Percentiles rank a stretch among this genome's conserved stretches.
Evolutionary conservation across 1,140 invertebrate genomes (phyloP).

Genomic region (Drosophila navojoa): DNA sequence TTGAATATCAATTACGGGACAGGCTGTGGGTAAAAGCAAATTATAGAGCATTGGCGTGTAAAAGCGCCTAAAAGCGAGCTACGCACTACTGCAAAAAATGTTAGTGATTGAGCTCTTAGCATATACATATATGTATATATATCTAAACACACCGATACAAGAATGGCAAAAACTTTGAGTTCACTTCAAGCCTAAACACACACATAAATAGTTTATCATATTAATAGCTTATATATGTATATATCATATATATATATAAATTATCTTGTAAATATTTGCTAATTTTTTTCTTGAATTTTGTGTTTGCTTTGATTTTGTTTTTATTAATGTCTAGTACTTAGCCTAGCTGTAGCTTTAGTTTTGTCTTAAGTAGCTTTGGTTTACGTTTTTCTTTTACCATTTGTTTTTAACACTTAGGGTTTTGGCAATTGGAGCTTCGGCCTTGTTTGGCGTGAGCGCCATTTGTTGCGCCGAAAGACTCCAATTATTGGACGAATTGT

Average conservation of each 20-base stretch:
- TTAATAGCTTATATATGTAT: conserved; percentile 29
- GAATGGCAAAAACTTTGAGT: conserved; percentile 53
- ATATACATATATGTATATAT: conserved; percentile 42
- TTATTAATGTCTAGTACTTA: conserved; percentile 57
- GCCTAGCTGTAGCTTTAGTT: conserved; percentile 46
- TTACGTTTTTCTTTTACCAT: conserved; percentile 43
- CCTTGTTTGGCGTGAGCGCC: conserved; percentile 54
- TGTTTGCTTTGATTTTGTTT: conserved; percentile 26
- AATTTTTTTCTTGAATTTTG: conserved; percentile 12
- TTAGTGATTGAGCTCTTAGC: conserved; percentile 58
- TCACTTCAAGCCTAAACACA: conserved; percentile 53
- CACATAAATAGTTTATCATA: conserved; percentile 52
- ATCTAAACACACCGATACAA: conserved; percentile 49
- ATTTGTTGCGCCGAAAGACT: conserved; percentile 69
- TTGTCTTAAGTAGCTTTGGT: conserved; percentile 60
- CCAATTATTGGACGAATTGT: conserved; percentile 82
- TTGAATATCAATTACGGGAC: conserved; percentile 67
- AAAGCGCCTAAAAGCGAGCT: conserved; percentile 81
- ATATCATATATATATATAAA: conserved; percentile 19
- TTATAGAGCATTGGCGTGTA: conserved; percentile 58
- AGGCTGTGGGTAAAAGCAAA: conserved; percentile 52
- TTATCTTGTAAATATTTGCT: conserved; percentile 69
- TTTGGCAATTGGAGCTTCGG: conserved; percentile 77
- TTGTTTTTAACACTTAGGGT: conserved; percentile 77
- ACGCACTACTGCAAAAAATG: conserved; percentile 67